Base-by-base conservation (phyloP, 2,797 vertebrate genomes). In the Heteromormyrus szaboi region DNA sequence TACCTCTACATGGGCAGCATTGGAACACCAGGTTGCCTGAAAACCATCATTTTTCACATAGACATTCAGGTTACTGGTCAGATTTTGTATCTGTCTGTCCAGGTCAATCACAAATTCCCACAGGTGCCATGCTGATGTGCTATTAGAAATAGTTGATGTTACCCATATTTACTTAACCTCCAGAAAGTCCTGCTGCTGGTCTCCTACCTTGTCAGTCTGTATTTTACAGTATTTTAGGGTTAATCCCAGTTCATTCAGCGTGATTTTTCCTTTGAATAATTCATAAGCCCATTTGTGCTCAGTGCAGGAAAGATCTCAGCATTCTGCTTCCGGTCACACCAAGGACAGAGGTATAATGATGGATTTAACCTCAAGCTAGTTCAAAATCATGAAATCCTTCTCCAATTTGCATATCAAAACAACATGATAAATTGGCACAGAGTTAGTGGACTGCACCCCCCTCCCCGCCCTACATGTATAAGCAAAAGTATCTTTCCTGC, bases 391-490 rank as follows among this genome's bases (percentile, higher is more conserved):
- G n/a, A 22, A 48, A 51, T 14, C 44, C 8, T 9, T 50, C 46
- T 84, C 46, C n/a, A 12, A 84, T 84, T 84, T 84, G 81, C 19
- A 84, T 51, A 51, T 46, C 81, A 84, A 84, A 84, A 86, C 11
- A 25, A 37, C 29, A 56, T 33, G 29, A 51, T 86, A 37, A 59
- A 59, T 41, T 53, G 53, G 29, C 33, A 59, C 6, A 17, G 2
- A 51, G 46, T 51, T 29, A 51, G 6, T 53, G 14, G 46, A 85
- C 29, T 50, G 11, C 83, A 8, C 83, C 46, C 22, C 5, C 59
- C 9, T 25, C 46, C 81, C 14, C 12, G 2, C 50, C 50, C 22
- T 37, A 41, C 37, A 56, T 33, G 3, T 59, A 33, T 51, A 54
- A 25, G 11, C 85, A 33, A 53, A 86, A 59, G 29, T 17, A 56